Base-by-base conservation (phyloP, 2,888 invertebrate species). In the Lasioglossum marginatum region DNA sequence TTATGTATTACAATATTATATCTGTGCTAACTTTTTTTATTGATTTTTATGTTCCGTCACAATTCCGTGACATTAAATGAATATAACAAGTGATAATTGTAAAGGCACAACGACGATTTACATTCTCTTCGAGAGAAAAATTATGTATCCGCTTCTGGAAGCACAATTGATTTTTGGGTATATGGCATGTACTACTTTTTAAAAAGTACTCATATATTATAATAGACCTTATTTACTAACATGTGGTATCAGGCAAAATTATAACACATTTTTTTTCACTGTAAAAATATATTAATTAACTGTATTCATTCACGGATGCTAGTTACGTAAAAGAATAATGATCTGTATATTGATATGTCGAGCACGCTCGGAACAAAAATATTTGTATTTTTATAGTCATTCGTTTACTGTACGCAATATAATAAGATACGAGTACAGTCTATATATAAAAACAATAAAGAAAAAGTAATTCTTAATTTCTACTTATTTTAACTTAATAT, bases 211-310 rank as follows among this genome's bases (percentile, higher is more conserved):
- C 14, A n/a, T n/a, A 57, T 34, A 68, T 37, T 37, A 68, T 34
- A 66, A 34, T 66, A 23, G 31, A 66, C 3, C 66, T 63, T 66
- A 66, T 27, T 43, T 31, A 27, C 16, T 71, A 43, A 27, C 27
- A 71, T 16, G 43, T 43, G 27, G 16, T 71, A 27, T 40, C 5
- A 23, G 66, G 34, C 23, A 48, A 14, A 77, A 52, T 52, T 16
- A 43, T 16, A 43, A 78, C 19, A 45, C 60, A 37, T 57, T 31
- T 12, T 6, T 71, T 6, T 75, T 82, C 70, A 71, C 60, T 87
- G 86, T 83, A 87, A 87, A 87, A 87, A 87, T 87, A 87, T 87
- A 87, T 87, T 66, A 40, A 72, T 68, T 57, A 60, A 66, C 31
- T 74, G 73, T 48, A 75, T 73, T 71, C 40, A 77, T 73, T 76